Conservation (phyloP, 2,888 invertebrate genomes). For the Hypomecis atomaria region DNA sequence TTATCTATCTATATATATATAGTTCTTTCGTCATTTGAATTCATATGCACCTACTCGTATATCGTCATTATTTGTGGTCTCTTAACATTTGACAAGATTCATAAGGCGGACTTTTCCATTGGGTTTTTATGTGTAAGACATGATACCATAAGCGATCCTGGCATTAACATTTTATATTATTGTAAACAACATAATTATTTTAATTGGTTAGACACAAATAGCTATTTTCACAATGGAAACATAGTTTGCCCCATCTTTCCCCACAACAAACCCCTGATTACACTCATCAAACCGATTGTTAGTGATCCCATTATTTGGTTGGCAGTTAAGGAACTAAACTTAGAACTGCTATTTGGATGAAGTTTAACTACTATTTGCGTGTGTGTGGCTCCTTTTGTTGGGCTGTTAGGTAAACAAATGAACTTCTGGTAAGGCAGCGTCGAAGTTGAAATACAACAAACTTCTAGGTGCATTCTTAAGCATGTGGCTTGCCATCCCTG, state of each 20-base stretch:
- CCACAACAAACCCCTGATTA: not conserved
- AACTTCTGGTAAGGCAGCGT: constrained; percentile 14
- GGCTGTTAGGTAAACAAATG: constrained; percentile 24
- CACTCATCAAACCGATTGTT: constrained; percentile 24
- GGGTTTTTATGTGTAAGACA: too few species aligned
- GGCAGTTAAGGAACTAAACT: constrained; percentile 33
- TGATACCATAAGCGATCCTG: too few species aligned
- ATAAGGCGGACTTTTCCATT: too few species aligned
- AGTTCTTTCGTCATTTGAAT: too few species aligned
- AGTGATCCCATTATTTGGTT: constrained; percentile 35
- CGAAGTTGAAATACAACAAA: constrained; percentile 8
- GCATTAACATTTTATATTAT: too few species aligned
- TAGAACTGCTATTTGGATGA: constrained; percentile 28
- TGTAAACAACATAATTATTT: too few species aligned
- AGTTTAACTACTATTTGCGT: constrained; percentile 33
- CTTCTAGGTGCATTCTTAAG: constrained; percentile 9
- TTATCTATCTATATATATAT: too few species aligned
- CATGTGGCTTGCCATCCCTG: constrained; percentile 11
- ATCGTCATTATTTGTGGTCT: too few species aligned
- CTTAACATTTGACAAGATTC: too few species aligned
- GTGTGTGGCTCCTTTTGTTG: constrained; percentile 26
- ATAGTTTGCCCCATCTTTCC: not conserved
- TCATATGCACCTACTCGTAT: too few species aligned
- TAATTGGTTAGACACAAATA: too few species aligned
- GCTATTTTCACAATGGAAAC: too few species aligned